These are phyloP conservation scores for Cheracebus regulus DNA, from an alignment of 2,797 vertebrate genomes.

Conservation along the genomic window DNA sequence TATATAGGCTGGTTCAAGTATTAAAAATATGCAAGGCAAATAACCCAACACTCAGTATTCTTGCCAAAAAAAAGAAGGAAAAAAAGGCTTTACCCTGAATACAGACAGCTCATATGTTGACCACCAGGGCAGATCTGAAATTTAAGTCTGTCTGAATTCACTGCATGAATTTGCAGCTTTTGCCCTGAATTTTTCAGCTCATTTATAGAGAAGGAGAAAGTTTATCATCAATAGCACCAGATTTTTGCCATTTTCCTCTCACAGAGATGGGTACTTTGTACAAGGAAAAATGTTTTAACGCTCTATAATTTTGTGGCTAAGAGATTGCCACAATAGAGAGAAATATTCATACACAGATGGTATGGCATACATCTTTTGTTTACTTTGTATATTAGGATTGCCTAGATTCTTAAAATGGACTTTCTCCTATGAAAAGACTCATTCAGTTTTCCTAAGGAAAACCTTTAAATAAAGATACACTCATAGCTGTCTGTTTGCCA, in stretches of 20 bases:
- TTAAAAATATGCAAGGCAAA: slow-evolving; percentile 77
- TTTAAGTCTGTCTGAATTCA: slow-evolving; percentile 66
- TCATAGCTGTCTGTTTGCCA: slow-evolving; percentile 52
- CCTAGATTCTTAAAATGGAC: not conserved
- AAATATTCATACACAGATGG: not conserved
- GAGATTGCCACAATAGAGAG: not conserved
- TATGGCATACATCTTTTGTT: not conserved
- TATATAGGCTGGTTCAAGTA: slow-evolving; percentile 65
- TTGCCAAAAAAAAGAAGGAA: slow-evolving; percentile 74
- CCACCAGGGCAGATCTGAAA: slow-evolving; percentile 74
- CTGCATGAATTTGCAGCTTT: slow-evolving; percentile 52
- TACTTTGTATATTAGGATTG: slow-evolving; percentile 28
- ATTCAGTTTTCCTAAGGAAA: slow-evolving; percentile 64
- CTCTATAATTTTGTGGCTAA: not conserved
- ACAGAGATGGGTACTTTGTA: not conserved
- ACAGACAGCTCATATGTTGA: slow-evolving; percentile 69
- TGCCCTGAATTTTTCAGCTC: slow-evolving; percentile 31
- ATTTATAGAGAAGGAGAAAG: slow-evolving; percentile 30
- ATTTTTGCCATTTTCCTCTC: slow-evolving; percentile 17
- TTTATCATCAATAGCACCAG: not conserved
- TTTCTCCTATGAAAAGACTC: slow-evolving; percentile 54
- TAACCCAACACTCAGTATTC: slow-evolving; percentile 68
- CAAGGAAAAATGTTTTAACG: slow-evolving; percentile 12
- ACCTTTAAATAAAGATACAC: slow-evolving; percentile 58
- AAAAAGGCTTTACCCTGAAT: slow-evolving; percentile 49